These are phyloP conservation scores for Tenthredo mesomela DNA, from an alignment of 2,888 invertebrate species.

Conservation along the genomic window DNA sequence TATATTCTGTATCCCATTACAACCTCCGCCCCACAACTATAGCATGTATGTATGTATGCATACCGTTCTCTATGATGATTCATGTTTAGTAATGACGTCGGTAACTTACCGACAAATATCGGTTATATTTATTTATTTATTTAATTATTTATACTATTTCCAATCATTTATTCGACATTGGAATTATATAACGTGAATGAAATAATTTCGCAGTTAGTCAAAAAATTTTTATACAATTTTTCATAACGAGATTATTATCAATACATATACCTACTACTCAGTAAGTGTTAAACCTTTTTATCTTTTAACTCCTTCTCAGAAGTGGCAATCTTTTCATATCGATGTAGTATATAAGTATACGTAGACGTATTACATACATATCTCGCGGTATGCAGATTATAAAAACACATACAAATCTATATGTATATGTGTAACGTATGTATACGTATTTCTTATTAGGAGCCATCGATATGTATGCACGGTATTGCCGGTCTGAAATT, in stretches of 20 bases:
- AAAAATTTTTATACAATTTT: not conserved
- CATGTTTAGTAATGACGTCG: constrained; percentile 12
- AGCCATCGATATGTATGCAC: not conserved
- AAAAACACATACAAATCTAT: too few relatives aligned
- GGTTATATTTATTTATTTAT: too few relatives aligned
- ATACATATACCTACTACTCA: too few relatives aligned
- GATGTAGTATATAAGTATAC: not conserved
- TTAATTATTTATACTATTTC: not conserved
- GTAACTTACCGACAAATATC: constrained; percentile 1
- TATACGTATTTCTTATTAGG: not conserved
- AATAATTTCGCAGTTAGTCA: not conserved
- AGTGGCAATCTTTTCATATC: not conserved
- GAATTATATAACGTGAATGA: not conserved
- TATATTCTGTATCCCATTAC: constrained; percentile 1
- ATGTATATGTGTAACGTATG: too few relatives aligned
- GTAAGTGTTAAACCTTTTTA: not conserved
- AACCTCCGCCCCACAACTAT: not conserved
- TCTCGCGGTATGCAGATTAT: too few relatives aligned
- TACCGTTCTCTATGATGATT: not conserved
- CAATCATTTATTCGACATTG: not conserved
- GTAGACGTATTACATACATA: not conserved
- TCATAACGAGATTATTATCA: not conserved
- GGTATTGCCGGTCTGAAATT: not conserved
- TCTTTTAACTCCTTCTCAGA: not conserved
- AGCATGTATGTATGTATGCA: not conserved